Percentiles rank a stretch among this genome's conserved stretches.
These are phyloP conservation scores for Sebastes diaconus DNA, from an alignment of 2,797 vertebrate species.

Conservation along the genomic window DNA sequence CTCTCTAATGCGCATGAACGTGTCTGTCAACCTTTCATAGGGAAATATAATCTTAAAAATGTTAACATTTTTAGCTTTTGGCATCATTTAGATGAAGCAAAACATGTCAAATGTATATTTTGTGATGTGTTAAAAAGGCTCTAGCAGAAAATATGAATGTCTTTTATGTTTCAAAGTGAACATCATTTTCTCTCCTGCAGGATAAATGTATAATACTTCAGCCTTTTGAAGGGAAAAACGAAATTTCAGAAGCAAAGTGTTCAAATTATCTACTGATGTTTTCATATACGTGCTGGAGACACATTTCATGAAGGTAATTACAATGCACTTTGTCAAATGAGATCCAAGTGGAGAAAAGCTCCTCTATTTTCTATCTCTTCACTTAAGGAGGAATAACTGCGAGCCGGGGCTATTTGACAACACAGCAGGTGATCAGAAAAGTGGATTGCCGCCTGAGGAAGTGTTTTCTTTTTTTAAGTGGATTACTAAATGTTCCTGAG, in stretches of 20 bases:
- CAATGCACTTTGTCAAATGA: constrained; percentile 11
- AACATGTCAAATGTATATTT: background rate
- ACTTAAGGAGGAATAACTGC: constrained; percentile 22
- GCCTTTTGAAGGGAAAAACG: background rate
- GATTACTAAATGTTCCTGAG: constrained; percentile 41
- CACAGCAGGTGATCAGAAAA: constrained; percentile 64
- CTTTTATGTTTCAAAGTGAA: constrained; percentile 28
- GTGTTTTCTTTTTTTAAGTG: constrained; percentile 67
- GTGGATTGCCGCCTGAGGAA: constrained; percentile 43
- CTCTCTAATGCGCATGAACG: background rate
- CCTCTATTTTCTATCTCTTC: constrained; percentile 1
- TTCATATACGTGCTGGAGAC: background rate
- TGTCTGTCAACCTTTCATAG: background rate
- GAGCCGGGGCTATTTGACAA: constrained; percentile 62
- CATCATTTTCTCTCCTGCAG: constrained; percentile 10
- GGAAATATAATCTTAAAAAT: background rate
- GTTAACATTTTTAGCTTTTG: background rate
- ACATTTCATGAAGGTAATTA: constrained; percentile 33
- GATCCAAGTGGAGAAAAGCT: constrained; percentile 9
- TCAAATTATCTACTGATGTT: background rate
- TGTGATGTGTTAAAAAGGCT: background rate
- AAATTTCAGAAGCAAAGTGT: background rate
- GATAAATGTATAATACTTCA: background rate
- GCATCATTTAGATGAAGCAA: background rate
- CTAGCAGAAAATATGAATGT: background rate